Conservation (phyloP, 2,888 invertebrate species). For the Alsophila aescularia region DNA sequence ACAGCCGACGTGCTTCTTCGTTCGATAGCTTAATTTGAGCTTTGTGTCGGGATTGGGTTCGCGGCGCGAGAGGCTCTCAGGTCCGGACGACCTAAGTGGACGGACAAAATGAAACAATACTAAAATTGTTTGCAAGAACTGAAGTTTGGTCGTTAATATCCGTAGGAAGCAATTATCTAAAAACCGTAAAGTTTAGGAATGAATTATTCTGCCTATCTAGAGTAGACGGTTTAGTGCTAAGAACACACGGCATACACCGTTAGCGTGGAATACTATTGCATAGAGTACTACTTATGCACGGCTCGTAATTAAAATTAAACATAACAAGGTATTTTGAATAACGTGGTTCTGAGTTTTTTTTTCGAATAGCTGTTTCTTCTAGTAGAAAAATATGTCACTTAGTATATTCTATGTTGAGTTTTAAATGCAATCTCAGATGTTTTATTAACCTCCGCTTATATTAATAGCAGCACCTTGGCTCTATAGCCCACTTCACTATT, state of each 20-base stretch:
- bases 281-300: background rate
- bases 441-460: slow-evolving; percentile 2
- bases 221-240: background rate
- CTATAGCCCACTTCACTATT: background rate
- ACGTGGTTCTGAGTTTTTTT: slow-evolving; percentile 16
- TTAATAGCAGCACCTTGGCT: slow-evolving; percentile 6
- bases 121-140: slow-evolving; percentile 13
- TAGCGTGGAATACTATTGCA: slow-evolving; percentile 1
- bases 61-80: slow-evolving; percentile 1
- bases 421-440: background rate
- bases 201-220: background rate
- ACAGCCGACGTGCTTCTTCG: background rate
- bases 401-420: background rate
- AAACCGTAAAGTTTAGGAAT: slow-evolving; percentile 25
- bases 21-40: background rate
- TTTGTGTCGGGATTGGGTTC: background rate
- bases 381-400: slow-evolving; percentile 7
- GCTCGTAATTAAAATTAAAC: slow-evolving; percentile 22
- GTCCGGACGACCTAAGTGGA: slow-evolving; percentile 6
- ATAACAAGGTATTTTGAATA: slow-evolving; percentile 21
- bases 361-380: background rate
- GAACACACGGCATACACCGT: background rate
- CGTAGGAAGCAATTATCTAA: slow-evolving; percentile 33
- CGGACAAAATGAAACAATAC: slow-evolving; percentile 3
- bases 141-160: slow-evolving; percentile 22